Evolutionary conservation across 1,140 invertebrate species (phyloP).

Genomic region (Anadara kagoshimensis): DNA sequence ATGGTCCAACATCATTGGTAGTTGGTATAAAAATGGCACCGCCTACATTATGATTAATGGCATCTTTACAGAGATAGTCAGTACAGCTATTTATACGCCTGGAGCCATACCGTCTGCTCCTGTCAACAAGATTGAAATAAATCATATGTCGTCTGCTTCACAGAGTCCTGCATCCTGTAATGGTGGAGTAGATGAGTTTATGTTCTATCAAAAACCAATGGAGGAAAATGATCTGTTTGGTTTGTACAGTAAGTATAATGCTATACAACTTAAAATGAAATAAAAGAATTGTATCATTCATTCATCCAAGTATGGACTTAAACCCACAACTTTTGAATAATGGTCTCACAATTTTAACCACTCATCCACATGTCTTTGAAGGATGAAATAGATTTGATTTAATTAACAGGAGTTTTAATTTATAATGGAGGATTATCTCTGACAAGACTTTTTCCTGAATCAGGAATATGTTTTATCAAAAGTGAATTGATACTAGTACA

Average conservation of each 20-base stretch:
- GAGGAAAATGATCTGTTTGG: conserved; percentile 1
- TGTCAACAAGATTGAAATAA: conserved; percentile 6
- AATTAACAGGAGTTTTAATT: no score
- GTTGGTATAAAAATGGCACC: conserved; percentile 26
- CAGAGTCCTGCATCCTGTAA: neutral
- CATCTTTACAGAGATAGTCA: neutral
- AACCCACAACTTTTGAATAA: neutral
- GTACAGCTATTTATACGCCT: neutral
- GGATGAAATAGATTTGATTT: no score
- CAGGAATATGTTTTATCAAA: neutral
- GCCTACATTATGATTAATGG: conserved; percentile 20
- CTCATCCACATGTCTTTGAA: no score
- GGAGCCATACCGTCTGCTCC: neutral
- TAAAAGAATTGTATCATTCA: neutral
- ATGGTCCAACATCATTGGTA: conserved; percentile 31
- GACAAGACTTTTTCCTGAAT: neutral
- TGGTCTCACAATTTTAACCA: no score
- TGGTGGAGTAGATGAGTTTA: conserved; percentile 31
- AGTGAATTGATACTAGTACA: neutral
- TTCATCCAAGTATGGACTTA: neutral
- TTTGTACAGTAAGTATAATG: conserved; percentile 31
- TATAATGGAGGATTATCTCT: neutral
- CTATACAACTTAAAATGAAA: neutral
- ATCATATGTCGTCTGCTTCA: neutral
- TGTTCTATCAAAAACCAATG: conserved; percentile 17